Conservation (phyloP, 2,888 invertebrate genomes). For the Labia minor region DNA sequence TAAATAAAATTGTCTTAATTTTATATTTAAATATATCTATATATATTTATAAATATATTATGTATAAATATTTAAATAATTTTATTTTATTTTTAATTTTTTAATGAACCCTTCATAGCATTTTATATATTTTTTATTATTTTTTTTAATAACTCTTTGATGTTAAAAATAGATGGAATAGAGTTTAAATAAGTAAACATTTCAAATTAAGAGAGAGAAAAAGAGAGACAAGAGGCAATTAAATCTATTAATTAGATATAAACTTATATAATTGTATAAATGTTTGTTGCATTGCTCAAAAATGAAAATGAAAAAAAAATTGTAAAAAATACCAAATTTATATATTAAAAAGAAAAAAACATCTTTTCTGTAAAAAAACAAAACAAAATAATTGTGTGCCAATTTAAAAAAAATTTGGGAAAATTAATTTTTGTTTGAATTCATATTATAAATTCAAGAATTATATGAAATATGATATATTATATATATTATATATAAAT, state of each 20-base stretch:
- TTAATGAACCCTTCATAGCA: not conserved
- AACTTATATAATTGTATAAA: not conserved
- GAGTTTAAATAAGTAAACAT: not conserved
- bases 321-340: slow-evolving; percentile 3
- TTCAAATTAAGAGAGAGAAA: too few relatives aligned
- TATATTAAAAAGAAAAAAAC: not conserved
- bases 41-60: too few relatives aligned
- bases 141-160: not conserved
- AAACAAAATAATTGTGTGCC: not conserved
- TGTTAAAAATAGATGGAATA: not conserved
- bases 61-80: too few relatives aligned
- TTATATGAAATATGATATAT: too few relatives aligned
- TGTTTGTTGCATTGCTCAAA: slow-evolving; percentile 13
- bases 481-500: too few relatives aligned
- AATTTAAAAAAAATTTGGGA: not conserved
- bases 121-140: not conserved
- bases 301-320: not conserved
- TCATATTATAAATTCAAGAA: too few relatives aligned
- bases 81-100: not conserved
- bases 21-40: too few relatives aligned
- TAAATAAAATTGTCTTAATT: too few relatives aligned
- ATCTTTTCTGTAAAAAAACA: not conserved
- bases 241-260: not conserved
- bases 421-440: not conserved
- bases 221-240: not conserved